Percentiles rank a stretch among this genome's conserved stretches.
These are phyloP conservation scores for Microtus richardsoni DNA, from an alignment of 2,113 vertebrate species.

Conservation along the genomic window DNA sequence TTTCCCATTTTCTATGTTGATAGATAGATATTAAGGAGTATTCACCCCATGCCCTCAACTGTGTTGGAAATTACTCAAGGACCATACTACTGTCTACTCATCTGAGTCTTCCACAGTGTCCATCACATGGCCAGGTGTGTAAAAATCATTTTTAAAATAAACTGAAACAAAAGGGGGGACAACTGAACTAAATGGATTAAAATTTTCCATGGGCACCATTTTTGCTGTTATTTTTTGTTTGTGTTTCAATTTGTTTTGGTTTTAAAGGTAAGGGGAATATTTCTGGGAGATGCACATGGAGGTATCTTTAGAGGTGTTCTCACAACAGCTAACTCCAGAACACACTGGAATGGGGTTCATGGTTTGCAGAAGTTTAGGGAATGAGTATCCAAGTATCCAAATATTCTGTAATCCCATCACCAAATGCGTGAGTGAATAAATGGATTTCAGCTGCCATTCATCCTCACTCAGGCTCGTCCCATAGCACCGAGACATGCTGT, in stretches of 20 bases:
- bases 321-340: not conserved
- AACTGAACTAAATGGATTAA: not conserved
- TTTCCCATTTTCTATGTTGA: not conserved
- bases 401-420: not conserved
- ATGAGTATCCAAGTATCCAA: not conserved
- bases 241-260: not conserved
- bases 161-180: not conserved
- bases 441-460: not conserved
- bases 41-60: not conserved
- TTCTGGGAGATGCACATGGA: not conserved
- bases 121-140: not conserved
- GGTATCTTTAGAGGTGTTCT: not conserved
- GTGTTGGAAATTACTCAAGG: not conserved
- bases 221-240: not conserved
- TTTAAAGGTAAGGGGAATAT: not conserved
- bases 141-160: not conserved
- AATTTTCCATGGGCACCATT: not conserved
- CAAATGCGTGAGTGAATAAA: not conserved
- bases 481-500: not conserved
- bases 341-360: not conserved
- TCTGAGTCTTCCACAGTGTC: not conserved
- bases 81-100: not conserved
- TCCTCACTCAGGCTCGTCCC: not conserved
- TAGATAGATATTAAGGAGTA: not conserved
- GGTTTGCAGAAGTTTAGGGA: not conserved